Conservation (phyloP, 2,888 invertebrate genomes). For the Drosophila kambysellisi region DNA sequence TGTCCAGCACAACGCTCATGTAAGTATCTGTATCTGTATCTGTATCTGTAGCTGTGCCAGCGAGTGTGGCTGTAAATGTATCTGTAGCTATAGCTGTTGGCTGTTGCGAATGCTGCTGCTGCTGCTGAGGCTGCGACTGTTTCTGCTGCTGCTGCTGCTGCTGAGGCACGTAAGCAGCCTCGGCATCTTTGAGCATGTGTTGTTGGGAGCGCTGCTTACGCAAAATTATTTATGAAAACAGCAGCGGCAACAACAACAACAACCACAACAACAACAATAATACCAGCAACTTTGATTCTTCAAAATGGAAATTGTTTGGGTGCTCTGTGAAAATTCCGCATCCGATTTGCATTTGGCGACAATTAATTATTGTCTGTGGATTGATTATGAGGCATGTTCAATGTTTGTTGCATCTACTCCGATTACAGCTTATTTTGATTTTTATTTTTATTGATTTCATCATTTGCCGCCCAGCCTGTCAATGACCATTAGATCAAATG, state of each 20-base stretch:
- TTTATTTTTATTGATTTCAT: slow-evolving; percentile 65
- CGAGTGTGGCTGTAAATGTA: slow-evolving; percentile 33
- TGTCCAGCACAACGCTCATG: slow-evolving; percentile 41
- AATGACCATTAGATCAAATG: slow-evolving; percentile 69
- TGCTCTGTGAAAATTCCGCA: slow-evolving; percentile 67
- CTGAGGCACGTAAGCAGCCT: slow-evolving; percentile 72
- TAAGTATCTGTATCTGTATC: slow-evolving; percentile 39
- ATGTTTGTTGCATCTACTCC: slow-evolving; percentile 36
- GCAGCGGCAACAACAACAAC: slow-evolving; percentile 38
- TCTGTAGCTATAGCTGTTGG: slow-evolving; percentile 27
- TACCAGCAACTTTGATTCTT: slow-evolving; percentile 56
- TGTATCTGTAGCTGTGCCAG: slow-evolving; percentile 13
- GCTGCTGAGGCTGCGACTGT: slow-evolving; percentile 2
- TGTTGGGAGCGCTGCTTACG: slow-evolving; percentile 66
- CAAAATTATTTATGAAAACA: slow-evolving; percentile 80
- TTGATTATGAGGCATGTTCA: slow-evolving; percentile 27
- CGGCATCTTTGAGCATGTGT: slow-evolving; percentile 68
- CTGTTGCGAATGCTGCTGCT: slow-evolving; percentile 12
- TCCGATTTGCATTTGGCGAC: slow-evolving; percentile 70
- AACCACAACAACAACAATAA: slow-evolving; percentile 26
- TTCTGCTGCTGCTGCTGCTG: slow-evolving; percentile 28
- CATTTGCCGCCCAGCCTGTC: slow-evolving; percentile 53
- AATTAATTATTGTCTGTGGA: slow-evolving; percentile 39
- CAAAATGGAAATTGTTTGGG: slow-evolving; percentile 54
- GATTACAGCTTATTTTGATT: slow-evolving; percentile 37